Evolutionary conservation across 2,113 vertebrate genomes (phyloP).

Genomic region (Corythornis vintsioides): DNA sequence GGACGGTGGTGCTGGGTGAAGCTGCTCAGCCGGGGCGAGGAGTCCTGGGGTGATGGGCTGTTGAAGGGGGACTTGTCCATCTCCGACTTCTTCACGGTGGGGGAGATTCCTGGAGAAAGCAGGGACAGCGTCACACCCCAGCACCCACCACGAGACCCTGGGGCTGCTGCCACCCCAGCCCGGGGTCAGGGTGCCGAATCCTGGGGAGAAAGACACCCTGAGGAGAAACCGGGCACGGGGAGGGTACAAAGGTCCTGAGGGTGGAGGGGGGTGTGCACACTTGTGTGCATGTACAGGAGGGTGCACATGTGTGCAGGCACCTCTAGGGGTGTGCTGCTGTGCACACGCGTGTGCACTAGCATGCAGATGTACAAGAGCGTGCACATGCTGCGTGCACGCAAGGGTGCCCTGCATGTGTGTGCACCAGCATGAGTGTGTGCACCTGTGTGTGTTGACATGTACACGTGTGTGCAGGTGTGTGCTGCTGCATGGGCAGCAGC

Average conservation of each 20-base stretch:
- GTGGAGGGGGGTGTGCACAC: rapidly evolving
- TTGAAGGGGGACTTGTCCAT: conserved; percentile 89
- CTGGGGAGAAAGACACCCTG: rapidly evolving
- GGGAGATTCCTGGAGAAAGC: conserved; percentile 84
- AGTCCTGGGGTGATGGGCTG: conserved; percentile 93
- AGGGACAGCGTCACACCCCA: rapidly evolving
- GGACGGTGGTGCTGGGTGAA: conserved; percentile 98
- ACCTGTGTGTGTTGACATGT: rapidly evolving
- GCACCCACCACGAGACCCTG: rapidly evolving
- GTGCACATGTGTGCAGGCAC: neutral
- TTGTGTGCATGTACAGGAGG: neutral
- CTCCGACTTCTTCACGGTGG: conserved; percentile 95
- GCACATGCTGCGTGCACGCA: rapidly evolving
- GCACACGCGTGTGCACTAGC: too few species aligned
- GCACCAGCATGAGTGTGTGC: rapidly evolving
- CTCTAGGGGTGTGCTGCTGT: neutral
- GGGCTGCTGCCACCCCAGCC: neutral
- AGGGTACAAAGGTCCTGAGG: neutral
- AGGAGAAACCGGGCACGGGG: neutral
- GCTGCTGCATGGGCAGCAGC: neutral
- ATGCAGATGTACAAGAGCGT: rapidly evolving
- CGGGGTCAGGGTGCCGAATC: rapidly evolving
- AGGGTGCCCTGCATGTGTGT: neutral
- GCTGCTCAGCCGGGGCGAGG: conserved; percentile 90
- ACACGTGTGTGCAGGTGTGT: rapidly evolving